Conservation (phyloP, 2,888 invertebrate species). For the Caenorhabditis sp. region DNA sequence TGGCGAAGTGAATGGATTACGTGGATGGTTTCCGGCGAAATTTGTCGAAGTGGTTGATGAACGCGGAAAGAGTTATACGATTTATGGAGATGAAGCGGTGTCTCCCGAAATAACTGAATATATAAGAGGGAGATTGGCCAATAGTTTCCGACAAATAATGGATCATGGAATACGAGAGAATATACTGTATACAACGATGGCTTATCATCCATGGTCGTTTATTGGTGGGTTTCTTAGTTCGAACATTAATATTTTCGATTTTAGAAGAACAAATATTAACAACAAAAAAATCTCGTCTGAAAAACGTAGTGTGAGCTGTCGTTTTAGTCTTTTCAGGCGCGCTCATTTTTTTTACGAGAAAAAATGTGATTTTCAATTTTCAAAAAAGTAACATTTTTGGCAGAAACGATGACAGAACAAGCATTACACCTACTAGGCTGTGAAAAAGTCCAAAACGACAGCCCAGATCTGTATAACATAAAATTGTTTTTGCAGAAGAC, state of each 20-base stretch:
- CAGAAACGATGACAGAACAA: too few relatives aligned
- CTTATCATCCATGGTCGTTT: constrained; percentile 97
- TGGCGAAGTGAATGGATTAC: constrained; percentile 74
- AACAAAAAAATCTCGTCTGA: too few relatives aligned
- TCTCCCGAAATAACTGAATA: constrained; percentile 95
- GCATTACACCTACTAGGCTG: too few relatives aligned
- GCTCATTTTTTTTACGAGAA: too few relatives aligned
- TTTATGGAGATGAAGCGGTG: constrained; percentile 90
- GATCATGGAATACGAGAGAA: constrained; percentile 66
- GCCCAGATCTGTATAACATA: too few relatives aligned
- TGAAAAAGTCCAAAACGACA: too few relatives aligned
- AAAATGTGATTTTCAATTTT: too few relatives aligned
- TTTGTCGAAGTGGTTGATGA: constrained; percentile 84
- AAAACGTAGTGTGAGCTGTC: too few relatives aligned
- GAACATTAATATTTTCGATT: constrained; percentile 15
- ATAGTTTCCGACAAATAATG: constrained; percentile 61
- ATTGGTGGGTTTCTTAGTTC: constrained; percentile 74
- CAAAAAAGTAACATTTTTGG: too few relatives aligned
- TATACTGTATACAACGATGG: constrained; percentile 75
- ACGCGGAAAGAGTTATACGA: constrained; percentile 79
- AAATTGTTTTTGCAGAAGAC: constrained; percentile 62
- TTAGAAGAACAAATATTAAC: too few relatives aligned
- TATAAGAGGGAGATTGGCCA: constrained; percentile 79
- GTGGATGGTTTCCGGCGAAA: constrained; percentile 75
- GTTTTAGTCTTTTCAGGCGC: too few relatives aligned